Evolutionary conservation across 2,113 vertebrate species (phyloP), one percentile per base, ranked within the genome.

Genomic region (Etia nguti): DNA sequence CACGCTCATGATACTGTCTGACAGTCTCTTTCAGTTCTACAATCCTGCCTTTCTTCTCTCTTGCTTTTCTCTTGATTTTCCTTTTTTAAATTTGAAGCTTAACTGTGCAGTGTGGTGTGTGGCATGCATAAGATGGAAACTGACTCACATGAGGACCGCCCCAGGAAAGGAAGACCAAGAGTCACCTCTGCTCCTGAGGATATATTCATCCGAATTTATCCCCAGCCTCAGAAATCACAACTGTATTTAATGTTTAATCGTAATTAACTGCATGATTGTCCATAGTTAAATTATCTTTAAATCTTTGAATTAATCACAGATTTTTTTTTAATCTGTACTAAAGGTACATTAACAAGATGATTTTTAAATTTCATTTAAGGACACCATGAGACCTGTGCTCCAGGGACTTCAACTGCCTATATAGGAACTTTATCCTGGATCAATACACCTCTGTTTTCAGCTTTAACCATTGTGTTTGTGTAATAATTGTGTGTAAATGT

Each of bases 21-120:
- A 65, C 60, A 36, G 60, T 8, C 57, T 18, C 1, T 60, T 60
- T 60, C 31, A 62, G 1, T n/a, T 8, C 60, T 65, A 65, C 31
- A 12, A 8, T n/a, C 31, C 60, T 65, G 60, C 60, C 60, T 62
- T 36, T 36, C 6, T 62, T 62, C 18, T n/a, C 59, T n/a, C 59
- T 36, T 36, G 60, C 60, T 36, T n/a, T n/a, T n/a, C n/a, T n/a
- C n/a, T n/a, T n/a, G n/a, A 4, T 0, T 2, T 1, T 36, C 18
- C 60, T 36, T 36, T 36, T 65, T 4, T 65, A n/a, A 1, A 4
- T 65, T 36, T 65, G 18, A 65, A 12, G 60, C 31, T 62, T 62
- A 62, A 62, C 59, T 20, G 6, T 34, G 29, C 59, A 1, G 0
- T 0, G 18, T 65, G 31, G 31, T 0, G 31, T 36, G 59, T 31